phyloP scores from a whole-genome alignment of 2,888 invertebrate species.

The Andricus curvator region DNA sequence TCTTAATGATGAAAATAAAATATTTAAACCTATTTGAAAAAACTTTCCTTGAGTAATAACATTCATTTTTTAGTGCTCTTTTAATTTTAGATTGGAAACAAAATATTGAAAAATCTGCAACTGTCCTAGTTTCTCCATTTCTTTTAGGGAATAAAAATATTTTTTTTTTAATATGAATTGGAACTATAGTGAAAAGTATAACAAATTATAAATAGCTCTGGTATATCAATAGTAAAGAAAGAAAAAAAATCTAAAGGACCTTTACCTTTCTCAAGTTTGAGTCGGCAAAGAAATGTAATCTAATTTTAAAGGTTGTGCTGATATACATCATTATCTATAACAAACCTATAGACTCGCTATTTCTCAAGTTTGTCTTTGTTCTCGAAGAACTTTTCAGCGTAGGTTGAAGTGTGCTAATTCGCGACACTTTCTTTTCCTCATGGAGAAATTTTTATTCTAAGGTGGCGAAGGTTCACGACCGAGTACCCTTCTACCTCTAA shows the following conservation, averaged over 20 bases:
- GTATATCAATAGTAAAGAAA: neutral
- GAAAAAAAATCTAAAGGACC: neutral
- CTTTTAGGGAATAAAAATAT: no score
- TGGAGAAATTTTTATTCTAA: slow-evolving; percentile 9
- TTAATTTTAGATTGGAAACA: no score
- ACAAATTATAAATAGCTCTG: no score
- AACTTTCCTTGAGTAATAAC: no score
- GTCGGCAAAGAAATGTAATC: neutral
- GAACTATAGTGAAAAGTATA: no score
- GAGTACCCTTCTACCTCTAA: neutral
- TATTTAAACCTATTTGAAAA: no score
- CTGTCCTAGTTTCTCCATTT: no score
- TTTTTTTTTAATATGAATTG: no score
- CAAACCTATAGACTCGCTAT: neutral
- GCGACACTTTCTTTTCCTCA: slow-evolving; percentile 18
- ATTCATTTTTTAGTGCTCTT: no score
- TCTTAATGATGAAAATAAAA: no score
- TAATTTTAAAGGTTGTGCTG: slow-evolving; percentile 2
- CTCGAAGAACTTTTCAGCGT: slow-evolving; percentile 1
- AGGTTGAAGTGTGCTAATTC: slow-evolving; percentile 18
- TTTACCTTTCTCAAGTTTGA: neutral
- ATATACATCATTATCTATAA: slow-evolving; percentile 2
- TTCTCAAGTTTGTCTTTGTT: slow-evolving; percentile 11
- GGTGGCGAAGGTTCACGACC: neutral
- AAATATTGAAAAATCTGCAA: no score